Conservation (phyloP, 2,888 invertebrate species). For the Pandemis corylana region DNA sequence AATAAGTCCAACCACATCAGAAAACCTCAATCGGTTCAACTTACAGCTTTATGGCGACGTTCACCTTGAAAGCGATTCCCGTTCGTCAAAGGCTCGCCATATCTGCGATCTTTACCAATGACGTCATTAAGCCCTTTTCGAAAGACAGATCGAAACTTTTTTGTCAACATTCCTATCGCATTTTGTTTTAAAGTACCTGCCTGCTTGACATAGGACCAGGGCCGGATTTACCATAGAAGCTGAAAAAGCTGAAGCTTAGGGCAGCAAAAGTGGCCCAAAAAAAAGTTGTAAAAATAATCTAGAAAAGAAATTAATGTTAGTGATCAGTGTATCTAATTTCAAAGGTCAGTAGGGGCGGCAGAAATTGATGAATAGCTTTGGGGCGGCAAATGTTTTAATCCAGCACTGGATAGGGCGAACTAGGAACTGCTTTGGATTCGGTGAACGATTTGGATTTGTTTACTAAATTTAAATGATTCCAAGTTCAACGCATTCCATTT, state of each 20-base stretch:
- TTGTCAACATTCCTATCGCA: background rate
- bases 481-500: background rate
- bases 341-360: too few relatives aligned
- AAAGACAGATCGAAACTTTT: conserved; percentile 2
- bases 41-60: conserved; percentile 9
- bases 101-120: conserved; percentile 13
- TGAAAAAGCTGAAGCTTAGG: too few relatives aligned
- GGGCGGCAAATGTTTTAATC: too few relatives aligned
- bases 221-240: too few relatives aligned
- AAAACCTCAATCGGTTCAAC: conserved; percentile 12
- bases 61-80: conserved; percentile 22
- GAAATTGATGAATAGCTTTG: too few relatives aligned
- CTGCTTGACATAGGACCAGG: background rate
- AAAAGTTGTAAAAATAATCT: too few relatives aligned
- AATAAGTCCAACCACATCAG: conserved; percentile 45
- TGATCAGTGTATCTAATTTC: too few relatives aligned
- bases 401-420: too few relatives aligned
- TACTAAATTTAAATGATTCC: background rate
- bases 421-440: background rate
- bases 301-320: too few relatives aligned
- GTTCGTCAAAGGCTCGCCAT: background rate
- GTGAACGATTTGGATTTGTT: background rate
- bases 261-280: too few relatives aligned
- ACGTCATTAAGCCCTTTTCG: conserved; percentile 15
- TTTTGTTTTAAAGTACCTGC: conserved; percentile 5